Evolutionary conservation across 2,113 vertebrate genomes (phyloP).

Genomic region (Typhlomys cinereus): DNA sequence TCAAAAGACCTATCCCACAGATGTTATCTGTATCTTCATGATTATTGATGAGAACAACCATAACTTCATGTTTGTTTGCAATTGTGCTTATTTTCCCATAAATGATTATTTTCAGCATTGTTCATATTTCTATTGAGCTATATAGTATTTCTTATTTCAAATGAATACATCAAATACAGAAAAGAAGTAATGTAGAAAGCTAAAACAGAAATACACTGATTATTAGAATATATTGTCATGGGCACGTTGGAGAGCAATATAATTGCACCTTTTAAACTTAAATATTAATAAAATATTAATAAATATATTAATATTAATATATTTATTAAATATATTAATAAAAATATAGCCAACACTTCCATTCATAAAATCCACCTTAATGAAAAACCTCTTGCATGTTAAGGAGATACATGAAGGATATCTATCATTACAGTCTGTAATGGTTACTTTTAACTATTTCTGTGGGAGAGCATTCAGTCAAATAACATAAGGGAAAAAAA

Average conservation of each 20-base stretch:
- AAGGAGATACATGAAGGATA: neutral
- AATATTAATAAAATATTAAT: neutral
- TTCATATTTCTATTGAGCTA: neutral
- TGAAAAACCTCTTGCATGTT: neutral
- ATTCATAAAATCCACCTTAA: neutral
- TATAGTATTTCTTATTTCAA: constrained; percentile 33
- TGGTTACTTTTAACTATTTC: too few relatives aligned
- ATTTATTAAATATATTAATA: too few relatives aligned
- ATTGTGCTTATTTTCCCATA: constrained; percentile 36
- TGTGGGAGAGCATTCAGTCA: too few relatives aligned
- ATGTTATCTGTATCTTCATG: constrained; percentile 3
- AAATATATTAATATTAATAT: too few relatives aligned
- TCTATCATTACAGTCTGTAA: neutral
- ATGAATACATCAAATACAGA: neutral
- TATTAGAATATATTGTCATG: neutral
- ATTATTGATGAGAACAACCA: neutral
- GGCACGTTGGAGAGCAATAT: constrained; percentile 14
- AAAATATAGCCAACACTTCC: neutral
- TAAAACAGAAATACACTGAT: neutral
- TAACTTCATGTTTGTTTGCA: neutral
- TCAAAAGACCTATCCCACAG: neutral
- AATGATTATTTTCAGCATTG: neutral
- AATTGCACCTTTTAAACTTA: neutral
- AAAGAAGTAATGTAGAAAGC: neutral
- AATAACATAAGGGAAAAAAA: too few relatives aligned